A percentile compares a stretch with the other conserved stretches of the same genome.
Evolutionary conservation across 2,888 invertebrate genomes (phyloP).

Genomic region (Cheilosia urbana): DNA sequence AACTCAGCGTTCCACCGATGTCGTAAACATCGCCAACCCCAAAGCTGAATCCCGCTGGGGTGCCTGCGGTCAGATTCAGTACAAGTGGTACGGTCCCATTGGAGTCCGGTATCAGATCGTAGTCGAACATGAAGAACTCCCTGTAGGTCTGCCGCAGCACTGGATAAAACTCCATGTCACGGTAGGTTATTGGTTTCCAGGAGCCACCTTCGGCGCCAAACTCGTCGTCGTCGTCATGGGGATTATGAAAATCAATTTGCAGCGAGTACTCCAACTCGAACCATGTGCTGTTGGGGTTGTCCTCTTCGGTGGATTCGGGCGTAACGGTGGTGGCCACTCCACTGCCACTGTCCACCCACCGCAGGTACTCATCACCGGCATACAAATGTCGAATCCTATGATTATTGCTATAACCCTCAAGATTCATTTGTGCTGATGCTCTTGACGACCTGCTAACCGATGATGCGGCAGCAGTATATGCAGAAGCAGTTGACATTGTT

Average conservation of each 20-base stretch:
- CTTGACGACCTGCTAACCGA: slow-evolving; percentile 69
- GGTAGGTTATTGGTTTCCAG: slow-evolving; percentile 79
- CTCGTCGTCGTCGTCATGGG: slow-evolving; percentile 68
- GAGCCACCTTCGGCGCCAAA: slow-evolving; percentile 33
- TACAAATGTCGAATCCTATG: slow-evolving; percentile 70
- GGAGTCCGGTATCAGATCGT: slow-evolving; percentile 87
- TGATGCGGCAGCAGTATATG: slow-evolving; percentile 45
- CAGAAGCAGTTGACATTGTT: slow-evolving; percentile 50
- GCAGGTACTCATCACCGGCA: slow-evolving; percentile 65
- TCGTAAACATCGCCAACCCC: slow-evolving; percentile 89
- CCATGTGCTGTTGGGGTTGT: slow-evolving; percentile 50
- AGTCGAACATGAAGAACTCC: slow-evolving; percentile 91
- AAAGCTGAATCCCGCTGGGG: slow-evolving; percentile 88
- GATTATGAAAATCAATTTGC: slow-evolving; percentile 79
- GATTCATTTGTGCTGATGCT: slow-evolving; percentile 60
- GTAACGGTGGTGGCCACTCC: slow-evolving; percentile 31
- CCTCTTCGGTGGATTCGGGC: slow-evolving; percentile 44
- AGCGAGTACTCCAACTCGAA: slow-evolving; percentile 78
- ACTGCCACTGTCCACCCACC: slow-evolving; percentile 59
- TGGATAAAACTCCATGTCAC: slow-evolving; percentile 81
- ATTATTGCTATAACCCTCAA: slow-evolving; percentile 58
- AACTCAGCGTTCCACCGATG: slow-evolving; percentile 91
- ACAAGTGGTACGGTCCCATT: slow-evolving; percentile 87
- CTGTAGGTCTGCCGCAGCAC: slow-evolving; percentile 87
- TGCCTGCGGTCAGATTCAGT: slow-evolving; percentile 88